Evolutionary conservation across 1,140 invertebrate species (phyloP).

Genomic region (Hycleus cichorii): DNA sequence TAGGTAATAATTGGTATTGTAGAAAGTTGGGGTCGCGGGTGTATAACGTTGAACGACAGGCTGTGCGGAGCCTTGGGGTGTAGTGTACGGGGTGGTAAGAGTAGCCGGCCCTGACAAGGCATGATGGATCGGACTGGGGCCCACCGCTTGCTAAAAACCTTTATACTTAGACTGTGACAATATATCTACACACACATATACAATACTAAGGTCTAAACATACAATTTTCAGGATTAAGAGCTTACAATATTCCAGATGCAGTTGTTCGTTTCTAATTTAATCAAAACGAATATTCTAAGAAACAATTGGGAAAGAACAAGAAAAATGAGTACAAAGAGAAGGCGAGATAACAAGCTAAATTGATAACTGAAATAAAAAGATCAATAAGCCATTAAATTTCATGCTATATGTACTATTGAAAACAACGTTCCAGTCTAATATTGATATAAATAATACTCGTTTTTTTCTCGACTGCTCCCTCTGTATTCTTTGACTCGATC

Average conservation of each 20-base stretch:
- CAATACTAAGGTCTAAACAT: background rate
- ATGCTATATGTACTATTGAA: too few relatives aligned
- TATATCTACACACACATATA: too few relatives aligned
- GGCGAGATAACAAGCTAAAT: too few relatives aligned
- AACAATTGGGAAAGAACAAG: too few relatives aligned
- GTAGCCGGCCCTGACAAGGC: slow-evolving; percentile 39
- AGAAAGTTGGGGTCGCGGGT: slow-evolving; percentile 16
- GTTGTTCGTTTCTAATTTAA: slow-evolving; percentile 6
- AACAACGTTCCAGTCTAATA: too few relatives aligned
- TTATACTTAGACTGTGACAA: slow-evolving; percentile 32
- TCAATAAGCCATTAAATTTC: too few relatives aligned
- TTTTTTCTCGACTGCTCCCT: too few relatives aligned
- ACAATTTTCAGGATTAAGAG: slow-evolving; percentile 15
- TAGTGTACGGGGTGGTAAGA: slow-evolving; percentile 24
- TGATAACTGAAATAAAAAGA: too few relatives aligned
- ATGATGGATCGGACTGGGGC: slow-evolving; percentile 37
- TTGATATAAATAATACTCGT: too few relatives aligned
- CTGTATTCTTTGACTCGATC: too few relatives aligned
- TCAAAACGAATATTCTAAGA: background rate
- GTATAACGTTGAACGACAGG: slow-evolving; percentile 10
- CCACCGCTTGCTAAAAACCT: slow-evolving; percentile 36
- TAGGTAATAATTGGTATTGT: slow-evolving; percentile 29
- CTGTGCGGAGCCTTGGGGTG: slow-evolving; percentile 13
- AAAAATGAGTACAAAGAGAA: too few relatives aligned
- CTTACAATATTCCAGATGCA: slow-evolving; percentile 12